A percentile compares a stretch with the other conserved stretches of the same genome.
These are phyloP conservation scores for Trachelus tabidus DNA, from an alignment of 2,888 invertebrate genomes.

Conservation along the genomic window DNA sequence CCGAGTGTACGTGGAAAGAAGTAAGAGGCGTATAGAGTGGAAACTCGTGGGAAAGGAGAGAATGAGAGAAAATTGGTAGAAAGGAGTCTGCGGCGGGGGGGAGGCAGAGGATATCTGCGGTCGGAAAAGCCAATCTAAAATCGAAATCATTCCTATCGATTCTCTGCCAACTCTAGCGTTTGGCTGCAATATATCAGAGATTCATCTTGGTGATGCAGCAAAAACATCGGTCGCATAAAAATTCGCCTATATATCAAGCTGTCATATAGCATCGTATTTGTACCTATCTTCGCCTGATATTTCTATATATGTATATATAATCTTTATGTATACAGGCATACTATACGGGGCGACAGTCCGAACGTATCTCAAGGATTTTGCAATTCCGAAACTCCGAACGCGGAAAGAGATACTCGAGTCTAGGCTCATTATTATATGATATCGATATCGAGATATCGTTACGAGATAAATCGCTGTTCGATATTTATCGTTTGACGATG, in stretches of 20 bases:
- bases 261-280: slow-evolving; percentile 55
- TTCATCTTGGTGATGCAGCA: slow-evolving; percentile 57
- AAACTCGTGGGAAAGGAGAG: slow-evolving; percentile 13
- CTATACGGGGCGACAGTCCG: background rate
- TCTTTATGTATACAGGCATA: background rate
- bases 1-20: background rate
- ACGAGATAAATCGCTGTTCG: background rate
- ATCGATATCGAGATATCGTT: background rate
- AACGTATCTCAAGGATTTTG: background rate
- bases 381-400: background rate
- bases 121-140: slow-evolving; percentile 20
- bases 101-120: slow-evolving; percentile 16
- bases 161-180: slow-evolving; percentile 22
- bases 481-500: background rate
- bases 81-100: background rate
- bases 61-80: slow-evolving; percentile 10
- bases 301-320: slow-evolving; percentile 25
- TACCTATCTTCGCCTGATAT: slow-evolving; percentile 51
- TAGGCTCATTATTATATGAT: background rate
- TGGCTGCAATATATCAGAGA: slow-evolving; percentile 44
- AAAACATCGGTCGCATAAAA: slow-evolving; percentile 56
- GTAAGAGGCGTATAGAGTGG: background rate
- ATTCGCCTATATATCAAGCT: slow-evolving; percentile 58
- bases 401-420: background rate
- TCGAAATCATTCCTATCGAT: slow-evolving; percentile 28